These are phyloP conservation scores for Caerostris extrusa DNA, from an alignment of 1,140 invertebrate species.

Conservation along the genomic window DNA sequence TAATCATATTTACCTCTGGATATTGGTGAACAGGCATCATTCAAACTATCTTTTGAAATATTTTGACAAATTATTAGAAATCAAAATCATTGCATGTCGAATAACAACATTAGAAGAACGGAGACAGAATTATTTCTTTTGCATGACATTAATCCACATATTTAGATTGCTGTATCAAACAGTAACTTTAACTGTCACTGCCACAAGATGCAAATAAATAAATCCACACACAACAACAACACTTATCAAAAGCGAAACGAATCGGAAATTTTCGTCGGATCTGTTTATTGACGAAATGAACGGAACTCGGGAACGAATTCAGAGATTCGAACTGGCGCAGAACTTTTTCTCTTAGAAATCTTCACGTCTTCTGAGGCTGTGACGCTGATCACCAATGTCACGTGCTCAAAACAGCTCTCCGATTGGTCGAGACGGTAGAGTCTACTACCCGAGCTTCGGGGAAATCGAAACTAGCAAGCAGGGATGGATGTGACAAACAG, in stretches of 20 bases:
- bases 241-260: background rate
- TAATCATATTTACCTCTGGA: slow-evolving; percentile 70
- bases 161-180: background rate
- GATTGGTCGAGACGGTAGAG: slow-evolving; percentile 66
- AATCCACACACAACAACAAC: slow-evolving; percentile 46
- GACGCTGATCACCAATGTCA: slow-evolving; percentile 62
- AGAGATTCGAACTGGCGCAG: background rate
- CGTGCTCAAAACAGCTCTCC: slow-evolving; percentile 56
- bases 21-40: slow-evolving; percentile 76
- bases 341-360: background rate
- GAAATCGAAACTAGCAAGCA: slow-evolving; percentile 7
- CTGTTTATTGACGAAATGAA: background rate
- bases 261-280: background rate
- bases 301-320: background rate
- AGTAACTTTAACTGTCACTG: background rate
- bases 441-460: slow-evolving; percentile 8
- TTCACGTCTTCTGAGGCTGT: slow-evolving; percentile 70
- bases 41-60: slow-evolving; percentile 46
- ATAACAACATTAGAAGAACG: background rate
- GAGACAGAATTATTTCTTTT: background rate
- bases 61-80: background rate
- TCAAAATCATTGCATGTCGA: slow-evolving; percentile 59
- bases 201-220: background rate
- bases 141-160: background rate
- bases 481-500: too few relatives aligned